These are phyloP conservation scores for Peromyscus californicus DNA, from an alignment of 2,113 vertebrate genomes.

Conservation along the genomic window DNA sequence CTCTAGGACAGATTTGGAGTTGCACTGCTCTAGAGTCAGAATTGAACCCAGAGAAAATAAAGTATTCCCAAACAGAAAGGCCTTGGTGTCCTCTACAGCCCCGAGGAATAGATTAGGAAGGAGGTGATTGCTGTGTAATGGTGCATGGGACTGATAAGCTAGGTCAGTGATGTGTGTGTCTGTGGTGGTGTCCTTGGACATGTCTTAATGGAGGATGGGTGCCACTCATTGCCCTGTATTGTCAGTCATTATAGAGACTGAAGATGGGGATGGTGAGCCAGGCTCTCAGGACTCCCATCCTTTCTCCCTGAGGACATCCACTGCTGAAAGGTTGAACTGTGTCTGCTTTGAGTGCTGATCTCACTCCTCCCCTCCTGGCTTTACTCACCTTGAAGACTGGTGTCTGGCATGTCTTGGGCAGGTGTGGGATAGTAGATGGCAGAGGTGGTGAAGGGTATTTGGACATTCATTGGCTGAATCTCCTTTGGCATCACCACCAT, in stretches of 20 bases:
- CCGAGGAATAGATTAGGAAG: background rate
- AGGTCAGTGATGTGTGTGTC: background rate
- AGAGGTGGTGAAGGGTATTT: background rate
- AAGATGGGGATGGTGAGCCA: background rate
- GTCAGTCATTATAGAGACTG: background rate
- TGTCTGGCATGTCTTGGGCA: background rate
- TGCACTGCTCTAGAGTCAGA: background rate
- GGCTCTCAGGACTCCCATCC: background rate
- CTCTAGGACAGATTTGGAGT: background rate
- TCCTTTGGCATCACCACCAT: constrained; percentile 67
- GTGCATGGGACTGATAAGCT: fast-evolving
- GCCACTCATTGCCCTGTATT: fast-evolving
- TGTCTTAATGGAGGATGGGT: background rate
- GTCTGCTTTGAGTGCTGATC: background rate
- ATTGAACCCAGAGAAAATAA: background rate
- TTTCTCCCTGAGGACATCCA: background rate
- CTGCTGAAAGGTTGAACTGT: background rate
- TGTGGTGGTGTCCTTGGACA: fast-evolving
- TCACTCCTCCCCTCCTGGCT: background rate
- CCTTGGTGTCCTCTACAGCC: background rate
- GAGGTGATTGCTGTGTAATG: fast-evolving
- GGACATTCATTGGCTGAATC: background rate
- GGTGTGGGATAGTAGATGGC: constrained; percentile 30
- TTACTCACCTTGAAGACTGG: constrained; percentile 38
- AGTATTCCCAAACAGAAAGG: background rate